phyloP scores from a whole-genome alignment of 2,888 invertebrate species.

The Cantharis rufa region DNA sequence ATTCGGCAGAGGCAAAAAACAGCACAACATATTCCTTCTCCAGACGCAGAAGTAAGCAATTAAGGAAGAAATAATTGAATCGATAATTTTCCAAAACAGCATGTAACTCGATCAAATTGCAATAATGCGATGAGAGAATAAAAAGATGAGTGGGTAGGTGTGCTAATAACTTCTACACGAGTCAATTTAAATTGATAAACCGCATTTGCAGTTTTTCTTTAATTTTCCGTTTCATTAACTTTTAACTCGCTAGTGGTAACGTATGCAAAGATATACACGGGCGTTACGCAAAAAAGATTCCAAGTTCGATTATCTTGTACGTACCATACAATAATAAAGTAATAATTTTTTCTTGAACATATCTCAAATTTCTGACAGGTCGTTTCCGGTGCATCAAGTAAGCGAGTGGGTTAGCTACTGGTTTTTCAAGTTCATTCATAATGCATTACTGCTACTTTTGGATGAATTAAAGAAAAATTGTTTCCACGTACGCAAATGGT shows the following conservation, averaged over 20 bases:
- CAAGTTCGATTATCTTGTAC: neutral
- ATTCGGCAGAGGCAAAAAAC: neutral
- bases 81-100: neutral
- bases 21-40: neutral
- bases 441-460: neutral
- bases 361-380: slow-evolving; percentile 15
- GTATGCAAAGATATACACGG: neutral
- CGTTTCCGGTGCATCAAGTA: slow-evolving; percentile 20
- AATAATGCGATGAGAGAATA: neutral
- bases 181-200: neutral
- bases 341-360: slow-evolving; percentile 19
- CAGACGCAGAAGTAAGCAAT: too few relatives aligned
- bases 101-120: neutral
- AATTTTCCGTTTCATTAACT: neutral
- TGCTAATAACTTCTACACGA: neutral
- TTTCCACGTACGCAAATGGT: neutral
- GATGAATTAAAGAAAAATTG: neutral
- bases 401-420: slow-evolving; percentile 16
- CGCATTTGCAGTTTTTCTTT: neutral
- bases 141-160: neutral
- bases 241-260: neutral
- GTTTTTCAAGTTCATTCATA: slow-evolving; percentile 25
- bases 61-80: neutral
- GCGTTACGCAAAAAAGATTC: neutral
- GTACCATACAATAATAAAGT: slow-evolving; percentile 14